Conservation (phyloP, 2,797 vertebrate genomes). For the Takifugu ocellatus region DNA sequence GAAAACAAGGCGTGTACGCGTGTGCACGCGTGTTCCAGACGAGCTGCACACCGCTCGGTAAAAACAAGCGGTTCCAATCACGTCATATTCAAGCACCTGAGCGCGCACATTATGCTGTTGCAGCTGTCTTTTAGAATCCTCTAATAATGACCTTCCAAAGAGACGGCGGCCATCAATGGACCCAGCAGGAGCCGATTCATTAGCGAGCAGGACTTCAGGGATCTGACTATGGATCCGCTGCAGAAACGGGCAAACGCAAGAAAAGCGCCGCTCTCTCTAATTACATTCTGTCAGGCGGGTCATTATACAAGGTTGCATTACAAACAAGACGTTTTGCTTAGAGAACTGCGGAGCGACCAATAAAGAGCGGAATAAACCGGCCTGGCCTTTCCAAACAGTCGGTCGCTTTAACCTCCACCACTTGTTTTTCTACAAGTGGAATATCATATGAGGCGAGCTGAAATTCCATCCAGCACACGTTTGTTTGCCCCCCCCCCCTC, state of each 20-base stretch:
- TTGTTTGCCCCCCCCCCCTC: no score
- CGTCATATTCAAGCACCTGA: constrained; percentile 4
- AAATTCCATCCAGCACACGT: constrained; percentile 22
- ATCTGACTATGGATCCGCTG: constrained; percentile 68
- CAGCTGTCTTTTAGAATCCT: constrained; percentile 63
- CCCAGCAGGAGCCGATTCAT: constrained; percentile 64
- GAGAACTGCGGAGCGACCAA: constrained; percentile 64
- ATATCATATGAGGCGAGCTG: constrained; percentile 30
- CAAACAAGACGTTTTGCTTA: constrained; percentile 64
- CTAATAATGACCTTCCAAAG: constrained; percentile 64
- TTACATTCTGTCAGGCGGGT: constrained; percentile 71
- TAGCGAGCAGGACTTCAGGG: constrained; percentile 63
- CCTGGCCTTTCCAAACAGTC: constrained; percentile 40
- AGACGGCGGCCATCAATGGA: constrained; percentile 63
- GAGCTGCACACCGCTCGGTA: neutral
- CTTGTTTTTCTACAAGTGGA: constrained; percentile 29
- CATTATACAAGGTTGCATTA: constrained; percentile 69
- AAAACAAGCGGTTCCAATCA: constrained; percentile 40
- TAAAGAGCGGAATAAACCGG: constrained; percentile 66
- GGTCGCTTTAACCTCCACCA: constrained; percentile 30
- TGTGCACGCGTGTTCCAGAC: no score
- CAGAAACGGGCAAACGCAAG: constrained; percentile 53
- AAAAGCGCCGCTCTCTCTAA: constrained; percentile 69
- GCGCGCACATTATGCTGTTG: constrained; percentile 50
- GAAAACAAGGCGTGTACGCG: no score